Evolutionary conservation across 2,113 vertebrate genomes (phyloP).

Genomic region (Mormyrus lacerda): DNA sequence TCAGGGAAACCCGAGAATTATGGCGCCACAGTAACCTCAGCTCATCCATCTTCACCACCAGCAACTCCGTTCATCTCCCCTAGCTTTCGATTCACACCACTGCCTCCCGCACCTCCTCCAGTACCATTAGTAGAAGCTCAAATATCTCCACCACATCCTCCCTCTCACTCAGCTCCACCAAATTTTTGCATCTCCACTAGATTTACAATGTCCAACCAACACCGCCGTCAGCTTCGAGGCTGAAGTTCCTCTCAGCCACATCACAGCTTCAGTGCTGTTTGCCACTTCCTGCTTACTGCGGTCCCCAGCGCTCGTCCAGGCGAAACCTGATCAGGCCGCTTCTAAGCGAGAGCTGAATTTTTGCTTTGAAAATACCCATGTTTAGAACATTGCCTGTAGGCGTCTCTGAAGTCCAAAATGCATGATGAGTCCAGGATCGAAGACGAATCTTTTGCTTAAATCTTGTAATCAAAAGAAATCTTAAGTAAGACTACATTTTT

Average conservation of each 20-base stretch:
- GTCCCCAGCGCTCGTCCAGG: not conserved
- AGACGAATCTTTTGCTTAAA: not conserved
- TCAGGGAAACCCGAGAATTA: not conserved
- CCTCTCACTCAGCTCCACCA: not conserved
- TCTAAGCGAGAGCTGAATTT: not conserved
- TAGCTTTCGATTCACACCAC: not conserved
- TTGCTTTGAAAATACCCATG: not conserved
- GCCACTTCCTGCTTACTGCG: not conserved
- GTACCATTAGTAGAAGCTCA: not conserved
- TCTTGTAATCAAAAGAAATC: not conserved
- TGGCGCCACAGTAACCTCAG: not conserved
- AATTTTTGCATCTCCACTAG: not conserved
- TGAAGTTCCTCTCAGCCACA: not conserved
- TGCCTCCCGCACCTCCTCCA: not conserved
- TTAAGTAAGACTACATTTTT: not conserved
- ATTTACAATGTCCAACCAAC: not conserved
- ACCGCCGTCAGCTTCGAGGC: not conserved
- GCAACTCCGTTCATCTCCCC: not conserved
- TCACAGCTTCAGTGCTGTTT: not conserved
- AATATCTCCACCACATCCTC: not conserved
- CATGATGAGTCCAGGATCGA: not conserved
- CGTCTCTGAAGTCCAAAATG: not conserved
- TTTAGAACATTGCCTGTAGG: not conserved
- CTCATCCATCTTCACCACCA: not conserved
- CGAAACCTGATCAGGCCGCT: not conserved